phyloP scores from a whole-genome alignment of 2,797 vertebrate genomes.

The Micropoecilia bifurca region DNA sequence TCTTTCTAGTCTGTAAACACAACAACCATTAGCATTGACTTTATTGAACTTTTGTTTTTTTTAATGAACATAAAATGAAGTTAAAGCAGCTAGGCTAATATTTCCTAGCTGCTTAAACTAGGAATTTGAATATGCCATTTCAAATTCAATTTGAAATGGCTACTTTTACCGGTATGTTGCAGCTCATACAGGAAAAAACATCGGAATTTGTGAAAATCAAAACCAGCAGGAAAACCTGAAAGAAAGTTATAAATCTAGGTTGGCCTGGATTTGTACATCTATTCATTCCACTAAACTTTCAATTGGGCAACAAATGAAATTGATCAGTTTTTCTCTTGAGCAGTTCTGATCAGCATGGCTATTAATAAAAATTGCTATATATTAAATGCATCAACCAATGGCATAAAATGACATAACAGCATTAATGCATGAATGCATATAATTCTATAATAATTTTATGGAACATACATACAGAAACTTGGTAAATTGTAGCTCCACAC shows the following conservation, averaged over 20 bases:
- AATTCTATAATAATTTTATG: slow-evolving; percentile 23
- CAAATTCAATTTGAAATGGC: neutral
- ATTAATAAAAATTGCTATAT: neutral
- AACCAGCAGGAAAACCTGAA: neutral
- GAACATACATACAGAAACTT: slow-evolving; percentile 11
- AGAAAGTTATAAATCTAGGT: neutral
- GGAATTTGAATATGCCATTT: no score
- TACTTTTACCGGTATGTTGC: neutral
- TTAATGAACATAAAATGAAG: neutral
- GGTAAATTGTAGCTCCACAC: slow-evolving; percentile 10
- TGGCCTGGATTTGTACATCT: neutral
- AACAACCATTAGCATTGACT: neutral
- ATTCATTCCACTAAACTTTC: neutral
- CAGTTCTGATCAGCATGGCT: neutral
- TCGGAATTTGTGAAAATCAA: fast-evolving
- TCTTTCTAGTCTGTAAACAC: neutral
- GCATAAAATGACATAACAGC: neutral
- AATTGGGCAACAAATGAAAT: neutral
- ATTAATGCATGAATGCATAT: neutral
- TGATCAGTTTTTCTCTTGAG: neutral
- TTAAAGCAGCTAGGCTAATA: neutral
- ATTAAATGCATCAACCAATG: neutral
- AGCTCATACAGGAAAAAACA: neutral
- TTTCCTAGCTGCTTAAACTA: no score
- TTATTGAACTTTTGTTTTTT: neutral